Evolutionary conservation across 2,888 invertebrate genomes (phyloP).

Genomic region (Epirrita christyi): DNA sequence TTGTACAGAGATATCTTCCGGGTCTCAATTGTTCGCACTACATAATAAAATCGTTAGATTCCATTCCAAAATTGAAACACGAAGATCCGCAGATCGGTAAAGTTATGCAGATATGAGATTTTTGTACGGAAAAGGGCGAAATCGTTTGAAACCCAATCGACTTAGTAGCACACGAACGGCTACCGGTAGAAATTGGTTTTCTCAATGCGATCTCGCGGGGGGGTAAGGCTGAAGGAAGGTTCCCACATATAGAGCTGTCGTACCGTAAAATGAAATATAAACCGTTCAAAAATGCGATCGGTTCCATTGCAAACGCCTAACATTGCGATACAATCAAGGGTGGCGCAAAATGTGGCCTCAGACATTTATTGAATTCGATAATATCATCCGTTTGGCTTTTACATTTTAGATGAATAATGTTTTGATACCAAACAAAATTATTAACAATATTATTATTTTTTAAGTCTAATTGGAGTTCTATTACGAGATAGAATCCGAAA

Average conservation of each 20-base stretch:
- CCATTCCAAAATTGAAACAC: constrained; percentile 28
- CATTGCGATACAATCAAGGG: constrained; percentile 40
- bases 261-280: constrained; percentile 78
- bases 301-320: constrained; percentile 49
- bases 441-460: constrained; percentile 8
- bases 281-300: constrained; percentile 73
- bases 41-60: constrained; percentile 29
- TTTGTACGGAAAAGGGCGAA: constrained; percentile 45
- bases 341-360: constrained; percentile 37
- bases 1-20: constrained; percentile 1
- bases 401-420: not conserved
- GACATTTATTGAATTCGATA: constrained; percentile 43
- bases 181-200: constrained; percentile 73
- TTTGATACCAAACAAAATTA: not conserved
- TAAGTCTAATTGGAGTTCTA: not conserved
- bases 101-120: constrained; percentile 52
- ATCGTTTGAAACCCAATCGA: constrained; percentile 66
- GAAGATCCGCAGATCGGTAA: constrained; percentile 42
- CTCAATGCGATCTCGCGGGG: constrained; percentile 54
- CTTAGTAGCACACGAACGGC: constrained; percentile 62
- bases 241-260: constrained; percentile 59
- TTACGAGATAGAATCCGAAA: too few species aligned
- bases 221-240: constrained; percentile 32
- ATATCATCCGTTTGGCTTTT: constrained; percentile 18
- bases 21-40: constrained; percentile 11